Evolutionary conservation across 2,888 invertebrate genomes (phyloP), one percentile per base, ranked within the genome.

Genomic region (Thecophora atra): DNA sequence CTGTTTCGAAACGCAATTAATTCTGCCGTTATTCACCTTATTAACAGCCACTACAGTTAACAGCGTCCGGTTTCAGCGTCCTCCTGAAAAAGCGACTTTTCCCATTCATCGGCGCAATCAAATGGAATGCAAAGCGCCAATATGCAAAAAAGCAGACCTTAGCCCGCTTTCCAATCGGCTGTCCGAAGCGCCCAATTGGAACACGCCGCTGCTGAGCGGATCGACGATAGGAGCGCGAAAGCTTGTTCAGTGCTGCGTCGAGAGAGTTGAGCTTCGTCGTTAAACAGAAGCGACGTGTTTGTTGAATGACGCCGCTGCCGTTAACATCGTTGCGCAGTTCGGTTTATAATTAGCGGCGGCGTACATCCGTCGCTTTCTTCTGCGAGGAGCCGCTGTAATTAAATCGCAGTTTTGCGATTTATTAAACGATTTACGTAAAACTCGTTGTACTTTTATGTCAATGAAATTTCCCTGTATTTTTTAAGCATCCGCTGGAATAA

Each of bases 291-390:
- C n/a, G n/a, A n/a, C n/a, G n/a, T n/a, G n/a, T n/a, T n/a, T 52
- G 24, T 67, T 30, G 21, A 19, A 30, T 13, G 37, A 67, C 56
- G 56, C 56, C 67, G 67, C 56, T 54, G 58, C 15, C 21, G 11
- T 15, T 17, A 21, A 21, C n/a, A 5, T 21, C 37, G 24, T 47
- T 7, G 13, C 15, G 7, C 15, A 44, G 17, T 13, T 0, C 28
- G n/a, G n/a, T n/a, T n/a, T 64, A 64, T 26, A 64, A 64, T 47
- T 17, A 17, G 42, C 28, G n/a, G n/a, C n/a, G n/a, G n/a, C n/a
- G n/a, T n/a, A n/a, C n/a, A n/a, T n/a, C n/a, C n/a, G n/a, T n/a
- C n/a, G n/a, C n/a, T n/a, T n/a, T 15, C 28, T 11, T 26, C 24
- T 64, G 21, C 47, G 19, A 15, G 13, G 44, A 47, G 47, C 47